Evolutionary conservation across 2,888 invertebrate species (phyloP), one percentile per base, ranked within the genome.

Genomic region (Venustoraphidia nigricollis): DNA sequence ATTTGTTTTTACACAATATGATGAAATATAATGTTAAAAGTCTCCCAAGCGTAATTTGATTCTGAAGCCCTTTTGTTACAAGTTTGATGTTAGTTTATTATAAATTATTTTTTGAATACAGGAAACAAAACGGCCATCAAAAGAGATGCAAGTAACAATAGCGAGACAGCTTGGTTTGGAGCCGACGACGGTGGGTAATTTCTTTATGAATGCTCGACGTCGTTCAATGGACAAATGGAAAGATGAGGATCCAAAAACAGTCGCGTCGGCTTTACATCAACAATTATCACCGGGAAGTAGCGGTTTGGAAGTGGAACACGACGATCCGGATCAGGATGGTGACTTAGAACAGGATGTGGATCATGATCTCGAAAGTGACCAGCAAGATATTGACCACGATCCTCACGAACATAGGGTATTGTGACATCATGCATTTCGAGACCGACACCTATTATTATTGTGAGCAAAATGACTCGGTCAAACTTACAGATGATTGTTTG

Each of bases 191-290:
- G 96, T 97, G 50, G 96, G 97, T 45, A 98, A 98, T 69, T 98
- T 98, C 77, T 98, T 99, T 74, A 98, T 99, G 98, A 98, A 98
- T 69, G 98, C 98, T n/a, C 77, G 97, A 51, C 79, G 98, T 58
- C 80, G 98, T 55, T 90, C 90, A 3, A 90, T 90, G 89, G 97
- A 97, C 70, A 97, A 96, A 63, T 97, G 96, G 95, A 88, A 91
- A 66, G 95, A 95, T 63, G 93, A 94, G 60, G 91, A 85, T 57
- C 83, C 82, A 46, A 80, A 81, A 56, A 65, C 68, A 44, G 61
- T 69, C 51, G 60, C 60, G 47, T 57, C 59, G 45, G 56, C 66
- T 36, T 57, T 65, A 35, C 67, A 67, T 53, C 66, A 66, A 52
- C 66, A 67, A 53, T 67, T 66, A 60, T 67, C 68, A 37, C 66